These are phyloP conservation scores for Pithys albifrons DNA, from an alignment of 2,113 vertebrate genomes.

Conservation along the genomic window DNA sequence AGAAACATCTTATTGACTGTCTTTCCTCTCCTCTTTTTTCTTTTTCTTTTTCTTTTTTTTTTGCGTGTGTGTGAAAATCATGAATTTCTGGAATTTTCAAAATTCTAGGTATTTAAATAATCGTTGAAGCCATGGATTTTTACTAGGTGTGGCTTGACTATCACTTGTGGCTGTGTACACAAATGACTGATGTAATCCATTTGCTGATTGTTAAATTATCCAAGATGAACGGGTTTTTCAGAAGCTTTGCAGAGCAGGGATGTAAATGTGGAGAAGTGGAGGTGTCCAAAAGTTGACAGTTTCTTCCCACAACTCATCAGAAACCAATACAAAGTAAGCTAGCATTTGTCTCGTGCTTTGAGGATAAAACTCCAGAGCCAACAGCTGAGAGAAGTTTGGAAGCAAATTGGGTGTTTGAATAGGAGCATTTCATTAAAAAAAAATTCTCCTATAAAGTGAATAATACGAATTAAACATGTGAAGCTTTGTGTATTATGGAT, in stretches of 20 bases:
- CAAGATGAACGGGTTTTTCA: neutral
- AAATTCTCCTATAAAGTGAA: neutral
- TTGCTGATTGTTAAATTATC: neutral
- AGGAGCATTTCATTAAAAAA: neutral
- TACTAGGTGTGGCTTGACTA: neutral
- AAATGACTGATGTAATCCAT: neutral
- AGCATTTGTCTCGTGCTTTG: neutral
- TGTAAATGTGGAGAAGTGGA: neutral
- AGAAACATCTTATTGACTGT: neutral
- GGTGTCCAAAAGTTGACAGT: neutral
- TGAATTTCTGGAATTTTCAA: neutral
- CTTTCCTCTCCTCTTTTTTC: rapidly evolving
- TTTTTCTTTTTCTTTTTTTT: neutral
- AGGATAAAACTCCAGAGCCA: neutral
- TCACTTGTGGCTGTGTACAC: neutral
- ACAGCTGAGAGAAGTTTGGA: neutral
- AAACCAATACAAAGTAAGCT: neutral
- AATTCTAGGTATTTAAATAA: neutral
- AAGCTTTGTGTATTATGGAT: neutral
- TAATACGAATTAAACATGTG: neutral
- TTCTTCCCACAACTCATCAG: neutral
- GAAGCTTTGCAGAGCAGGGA: neutral
- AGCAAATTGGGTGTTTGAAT: neutral
- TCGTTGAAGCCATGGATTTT: neutral
- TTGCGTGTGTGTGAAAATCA: neutral